phyloP scores from a whole-genome alignment of 1,140 invertebrate species.

The Zaprionus camerounensis region DNA sequence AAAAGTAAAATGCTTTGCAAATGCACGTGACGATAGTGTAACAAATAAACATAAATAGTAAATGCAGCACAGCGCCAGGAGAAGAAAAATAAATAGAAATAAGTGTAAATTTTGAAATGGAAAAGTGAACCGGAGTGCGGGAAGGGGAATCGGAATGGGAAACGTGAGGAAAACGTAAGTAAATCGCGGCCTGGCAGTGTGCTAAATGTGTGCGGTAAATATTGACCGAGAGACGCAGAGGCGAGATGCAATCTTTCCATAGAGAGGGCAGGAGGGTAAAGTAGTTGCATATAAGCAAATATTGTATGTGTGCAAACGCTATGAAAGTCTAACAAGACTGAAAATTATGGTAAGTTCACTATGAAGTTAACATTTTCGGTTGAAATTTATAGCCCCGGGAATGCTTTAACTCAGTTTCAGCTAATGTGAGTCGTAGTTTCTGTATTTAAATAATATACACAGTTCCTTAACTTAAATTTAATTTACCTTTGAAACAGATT shows the following conservation, averaged over 20 bases:
- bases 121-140: constrained; percentile 18
- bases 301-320: not conserved
- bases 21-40: constrained; percentile 64
- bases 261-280: not conserved
- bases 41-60: constrained; percentile 71
- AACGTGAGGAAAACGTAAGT: constrained; percentile 36
- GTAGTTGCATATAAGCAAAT: not conserved
- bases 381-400: not conserved
- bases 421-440: not conserved
- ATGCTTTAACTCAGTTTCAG: not conserved
- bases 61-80: constrained; percentile 23
- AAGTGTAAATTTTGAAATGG: constrained; percentile 66
- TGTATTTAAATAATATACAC: not conserved
- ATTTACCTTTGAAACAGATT: constrained; percentile 7
- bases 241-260: not conserved
- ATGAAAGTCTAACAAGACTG: not conserved
- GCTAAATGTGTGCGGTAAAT: constrained; percentile 76
- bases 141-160: constrained; percentile 32
- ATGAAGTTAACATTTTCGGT: not conserved
- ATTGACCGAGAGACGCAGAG: constrained; percentile 41
- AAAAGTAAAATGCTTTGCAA: constrained; percentile 34
- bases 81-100: constrained; percentile 68
- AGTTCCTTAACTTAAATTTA: not conserved
- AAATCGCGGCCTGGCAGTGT: constrained; percentile 47
- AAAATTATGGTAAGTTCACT: not conserved